Evolutionary conservation across 2,113 vertebrate species (phyloP), one percentile per base, ranked within the genome.

Genomic region (Laterallus jamaicensis): DNA sequence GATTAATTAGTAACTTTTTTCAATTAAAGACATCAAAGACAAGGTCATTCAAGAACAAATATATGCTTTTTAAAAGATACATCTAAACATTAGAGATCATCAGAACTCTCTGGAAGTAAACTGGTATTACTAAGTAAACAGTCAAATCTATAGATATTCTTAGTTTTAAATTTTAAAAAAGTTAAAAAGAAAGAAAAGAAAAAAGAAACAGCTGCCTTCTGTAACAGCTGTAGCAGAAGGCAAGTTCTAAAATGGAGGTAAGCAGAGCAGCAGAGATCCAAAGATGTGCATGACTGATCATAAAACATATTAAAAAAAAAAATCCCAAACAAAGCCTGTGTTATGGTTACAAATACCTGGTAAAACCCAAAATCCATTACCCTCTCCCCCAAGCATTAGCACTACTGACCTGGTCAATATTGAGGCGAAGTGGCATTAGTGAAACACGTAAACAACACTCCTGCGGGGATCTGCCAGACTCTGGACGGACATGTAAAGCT

Each of bases 351-450:
- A 68, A 47, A 10, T 62, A 68, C 7, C n/a, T 37, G 6, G 7
- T 29, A 62, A 67, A 56, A 56, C 19, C 10, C 49, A 44, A 52
- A 73, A 22, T 0, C 1, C 14, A 26, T 11, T 52, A 88, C 12
- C 11, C 21, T 49, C 11, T 10, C 11, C 21, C 21, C 49, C 49
- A 49, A 49, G 2, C 22, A 76, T 10, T 69, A 20, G 66, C 68
- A 77, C 9, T 28, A 97, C 97, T 35, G 64, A 99, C 99, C 98
- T 99, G 99, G 97, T 99, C 99, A 40, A 99, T 99, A 86, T 99
- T 99, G 97, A 99, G 99, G 86, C 99, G 99, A 42, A 99, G 98
- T 0, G 99, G 99, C 99, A 99, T 99, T 26, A 99, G 96, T 1
- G 99, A 99, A 83, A 99, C 98, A 26, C 99, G 98, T 70, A 99